Conservation (phyloP, 2,888 invertebrate species). For the Cryptophagus acutangulus region DNA sequence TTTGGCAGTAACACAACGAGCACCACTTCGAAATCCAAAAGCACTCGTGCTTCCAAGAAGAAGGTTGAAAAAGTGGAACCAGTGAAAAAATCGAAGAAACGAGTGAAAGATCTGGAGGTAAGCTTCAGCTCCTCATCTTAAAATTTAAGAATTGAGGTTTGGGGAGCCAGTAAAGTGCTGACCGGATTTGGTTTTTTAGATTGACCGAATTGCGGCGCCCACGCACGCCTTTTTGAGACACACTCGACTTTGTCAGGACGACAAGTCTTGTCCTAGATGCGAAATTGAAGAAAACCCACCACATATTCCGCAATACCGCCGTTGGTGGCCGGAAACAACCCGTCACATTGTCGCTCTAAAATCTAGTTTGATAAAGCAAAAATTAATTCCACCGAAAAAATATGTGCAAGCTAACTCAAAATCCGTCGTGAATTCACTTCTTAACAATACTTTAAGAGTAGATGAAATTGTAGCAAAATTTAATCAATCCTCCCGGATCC, state of each 20-base stretch:
- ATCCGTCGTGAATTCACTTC: not conserved
- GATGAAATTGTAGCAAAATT: slow-evolving; percentile 41
- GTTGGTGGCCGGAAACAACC: slow-evolving; percentile 46
- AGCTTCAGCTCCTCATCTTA: too few species aligned
- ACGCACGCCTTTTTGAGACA: slow-evolving; percentile 61
- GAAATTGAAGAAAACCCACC: slow-evolving; percentile 23
- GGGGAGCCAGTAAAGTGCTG: too few species aligned
- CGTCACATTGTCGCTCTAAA: slow-evolving; percentile 40
- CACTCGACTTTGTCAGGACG: slow-evolving; percentile 34
- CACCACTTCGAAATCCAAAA: slow-evolving; percentile 44
- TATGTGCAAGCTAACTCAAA: not conserved
- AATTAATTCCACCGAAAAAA: slow-evolving; percentile 29
- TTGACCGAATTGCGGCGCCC: slow-evolving; percentile 62
- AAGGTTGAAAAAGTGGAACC: slow-evolving; percentile 38
- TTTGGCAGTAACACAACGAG: slow-evolving; percentile 52
- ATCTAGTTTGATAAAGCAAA: slow-evolving; percentile 38
- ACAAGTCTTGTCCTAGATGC: slow-evolving; percentile 27
- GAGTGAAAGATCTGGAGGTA: slow-evolving; percentile 39
- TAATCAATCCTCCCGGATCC: slow-evolving; percentile 31
- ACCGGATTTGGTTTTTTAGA: too few species aligned
- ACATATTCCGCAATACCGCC: slow-evolving; percentile 30
- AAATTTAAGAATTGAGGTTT: too few species aligned
- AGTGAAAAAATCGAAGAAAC: slow-evolving; percentile 33
- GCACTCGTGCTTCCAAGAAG: slow-evolving; percentile 43
- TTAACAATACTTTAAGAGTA: slow-evolving; percentile 28